Conservation (phyloP, 2,888 invertebrate genomes). For the Steinernema carpocapsae region DNA sequence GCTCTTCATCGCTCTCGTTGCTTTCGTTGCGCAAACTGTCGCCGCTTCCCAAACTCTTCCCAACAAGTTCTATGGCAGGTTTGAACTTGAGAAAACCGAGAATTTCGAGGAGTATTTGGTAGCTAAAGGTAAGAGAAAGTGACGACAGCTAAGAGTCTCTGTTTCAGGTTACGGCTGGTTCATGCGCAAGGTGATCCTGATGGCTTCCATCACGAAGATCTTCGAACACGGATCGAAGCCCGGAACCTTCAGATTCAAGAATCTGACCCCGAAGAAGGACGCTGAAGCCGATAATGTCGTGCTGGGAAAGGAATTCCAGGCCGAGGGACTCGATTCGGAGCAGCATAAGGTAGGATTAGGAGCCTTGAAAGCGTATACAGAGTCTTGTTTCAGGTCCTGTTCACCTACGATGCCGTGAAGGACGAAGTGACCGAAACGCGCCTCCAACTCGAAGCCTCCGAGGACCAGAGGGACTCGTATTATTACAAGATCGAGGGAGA, state of each 20-base stretch:
- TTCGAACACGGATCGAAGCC: slow-evolving; percentile 44
- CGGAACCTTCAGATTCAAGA: slow-evolving; percentile 56
- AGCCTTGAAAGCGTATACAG: neutral
- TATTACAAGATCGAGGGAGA: slow-evolving; percentile 60
- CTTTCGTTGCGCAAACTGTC: neutral
- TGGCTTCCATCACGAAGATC: slow-evolving; percentile 60
- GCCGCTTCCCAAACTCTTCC: slow-evolving; percentile 47
- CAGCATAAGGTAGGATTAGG: slow-evolving; percentile 49
- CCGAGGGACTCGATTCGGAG: slow-evolving; percentile 63
- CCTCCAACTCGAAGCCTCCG: slow-evolving; percentile 58
- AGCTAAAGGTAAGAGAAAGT: slow-evolving; percentile 42
- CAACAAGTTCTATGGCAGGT: slow-evolving; percentile 56
- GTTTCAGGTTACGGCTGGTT: slow-evolving; percentile 56
- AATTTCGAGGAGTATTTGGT: slow-evolving; percentile 62
- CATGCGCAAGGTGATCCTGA: slow-evolving; percentile 57
- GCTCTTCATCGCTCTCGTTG: neutral
- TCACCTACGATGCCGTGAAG: slow-evolving; percentile 51
- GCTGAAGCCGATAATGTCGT: slow-evolving; percentile 56
- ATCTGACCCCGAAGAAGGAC: slow-evolving; percentile 61
- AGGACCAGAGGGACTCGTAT: slow-evolving; percentile 63
- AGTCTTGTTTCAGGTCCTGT: slow-evolving; percentile 43
- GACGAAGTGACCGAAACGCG: slow-evolving; percentile 61
- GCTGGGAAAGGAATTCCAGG: slow-evolving; percentile 64
- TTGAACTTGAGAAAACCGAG: slow-evolving; percentile 56
- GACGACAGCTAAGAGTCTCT: too few species aligned